Conservation (phyloP, 2,113 vertebrate species). For the Baryphthengus martii region DNA sequence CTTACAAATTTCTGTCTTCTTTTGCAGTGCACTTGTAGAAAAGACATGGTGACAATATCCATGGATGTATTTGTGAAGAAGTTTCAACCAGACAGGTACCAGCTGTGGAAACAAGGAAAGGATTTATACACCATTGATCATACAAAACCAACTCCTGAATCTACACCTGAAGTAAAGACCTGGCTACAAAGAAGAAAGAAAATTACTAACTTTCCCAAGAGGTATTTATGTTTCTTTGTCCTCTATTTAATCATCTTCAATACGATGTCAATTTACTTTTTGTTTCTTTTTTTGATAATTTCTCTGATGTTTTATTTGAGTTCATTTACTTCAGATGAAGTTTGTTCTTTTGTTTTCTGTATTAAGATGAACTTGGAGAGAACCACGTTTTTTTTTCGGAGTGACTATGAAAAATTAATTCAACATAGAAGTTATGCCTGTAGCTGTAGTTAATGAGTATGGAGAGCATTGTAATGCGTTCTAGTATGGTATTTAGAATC, state of each 20-base stretch:
- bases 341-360: not conserved
- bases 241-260: not conserved
- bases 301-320: not conserved
- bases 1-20: not conserved
- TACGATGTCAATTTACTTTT: not conserved
- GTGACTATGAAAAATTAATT: not conserved
- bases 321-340: not conserved
- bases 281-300: not conserved
- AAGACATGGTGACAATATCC: constrained; percentile 96
- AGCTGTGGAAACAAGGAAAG: constrained; percentile 92
- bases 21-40: constrained; percentile 91
- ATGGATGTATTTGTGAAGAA: constrained; percentile 96
- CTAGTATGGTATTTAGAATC: not conserved
- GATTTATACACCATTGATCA: constrained; percentile 89
- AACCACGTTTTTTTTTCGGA: not conserved
- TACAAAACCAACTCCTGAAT: constrained; percentile 85
- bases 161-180: constrained; percentile 86
- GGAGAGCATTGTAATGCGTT: not conserved
- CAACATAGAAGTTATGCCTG: not conserved
- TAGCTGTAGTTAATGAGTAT: not conserved
- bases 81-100: constrained; percentile 95
- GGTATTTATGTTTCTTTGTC: constrained; percentile 67
- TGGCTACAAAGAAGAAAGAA: constrained; percentile 86
- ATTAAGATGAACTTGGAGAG: not conserved
- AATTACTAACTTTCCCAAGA: constrained; percentile 65